A percentile compares a stretch with the other conserved stretches of the same genome.
These are phyloP conservation scores for Drosophila sproati DNA, from an alignment of 1,140 invertebrate species.

Conservation along the genomic window DNA sequence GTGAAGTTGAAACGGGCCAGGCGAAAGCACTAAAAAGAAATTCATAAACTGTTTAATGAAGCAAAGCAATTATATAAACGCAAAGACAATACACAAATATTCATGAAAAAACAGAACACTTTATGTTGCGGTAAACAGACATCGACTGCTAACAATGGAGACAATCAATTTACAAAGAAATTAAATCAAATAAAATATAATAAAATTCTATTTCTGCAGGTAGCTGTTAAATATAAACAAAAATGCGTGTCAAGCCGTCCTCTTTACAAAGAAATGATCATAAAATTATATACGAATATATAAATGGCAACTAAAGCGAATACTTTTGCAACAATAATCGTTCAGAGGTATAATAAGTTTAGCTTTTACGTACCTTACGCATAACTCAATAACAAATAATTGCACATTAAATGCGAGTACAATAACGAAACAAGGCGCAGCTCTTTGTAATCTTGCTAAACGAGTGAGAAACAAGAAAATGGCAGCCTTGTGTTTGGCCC, in stretches of 20 bases:
- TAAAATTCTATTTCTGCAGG: conserved; percentile 28
- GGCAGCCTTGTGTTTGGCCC: conserved; percentile 59
- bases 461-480: conserved; percentile 58
- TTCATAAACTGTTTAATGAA: conserved; percentile 80
- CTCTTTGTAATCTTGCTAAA: conserved; percentile 20
- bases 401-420: conserved; percentile 35
- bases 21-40: conserved; percentile 29
- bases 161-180: no score
- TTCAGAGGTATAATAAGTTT: conserved; percentile 8
- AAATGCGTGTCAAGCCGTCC: conserved; percentile 79
- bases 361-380: conserved; percentile 17
- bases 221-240: conserved; percentile 63
- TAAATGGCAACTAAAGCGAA: conserved; percentile 33
- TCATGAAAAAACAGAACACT: background rate
- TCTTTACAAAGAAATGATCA: conserved; percentile 73
- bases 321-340: conserved; percentile 23
- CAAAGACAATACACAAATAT: conserved; percentile 25
- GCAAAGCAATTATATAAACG: conserved; percentile 73
- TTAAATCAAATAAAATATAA: background rate
- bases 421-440: conserved; percentile 53
- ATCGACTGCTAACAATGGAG: background rate
- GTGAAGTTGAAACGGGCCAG: conserved; percentile 57
- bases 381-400: background rate
- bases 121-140: background rate
- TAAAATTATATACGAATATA: conserved; percentile 46